These are phyloP conservation scores for Rhagonycha fulva DNA, from an alignment of 2,888 invertebrate genomes.

Conservation along the genomic window DNA sequence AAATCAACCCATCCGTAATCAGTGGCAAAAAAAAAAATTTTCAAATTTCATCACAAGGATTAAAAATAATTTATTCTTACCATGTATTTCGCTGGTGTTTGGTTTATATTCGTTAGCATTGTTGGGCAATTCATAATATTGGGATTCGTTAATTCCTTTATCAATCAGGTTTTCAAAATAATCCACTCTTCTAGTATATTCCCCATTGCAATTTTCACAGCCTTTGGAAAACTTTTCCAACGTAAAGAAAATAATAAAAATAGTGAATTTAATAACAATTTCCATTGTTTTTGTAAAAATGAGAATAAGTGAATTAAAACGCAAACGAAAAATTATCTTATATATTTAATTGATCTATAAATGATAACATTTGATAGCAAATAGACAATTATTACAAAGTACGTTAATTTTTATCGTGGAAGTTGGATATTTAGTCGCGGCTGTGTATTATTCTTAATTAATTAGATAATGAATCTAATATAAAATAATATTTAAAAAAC, in stretches of 20 bases:
- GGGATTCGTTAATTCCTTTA: neutral
- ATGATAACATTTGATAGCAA: neutral
- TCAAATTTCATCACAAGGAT: no score
- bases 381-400: neutral
- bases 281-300: neutral
- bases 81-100: neutral
- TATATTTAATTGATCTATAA: neutral
- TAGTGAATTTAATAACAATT: neutral
- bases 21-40: neutral
- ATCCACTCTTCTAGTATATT: neutral
- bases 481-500: no score
- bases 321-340: neutral
- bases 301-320: neutral
- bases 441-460: no score
- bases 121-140: neutral
- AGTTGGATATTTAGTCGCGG: neutral
- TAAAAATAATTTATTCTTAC: neutral
- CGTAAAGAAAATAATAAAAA: neutral
- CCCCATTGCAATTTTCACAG: neutral
- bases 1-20: conserved; percentile 62
- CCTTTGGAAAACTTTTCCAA: neutral
- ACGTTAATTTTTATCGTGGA: neutral
- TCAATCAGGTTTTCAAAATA: neutral
- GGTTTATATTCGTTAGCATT: neutral
- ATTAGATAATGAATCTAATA: no score